Evolutionary conservation across 2,113 vertebrate species (phyloP), one percentile per base, ranked within the genome.

Genomic region (Ictalurus furcatus): DNA sequence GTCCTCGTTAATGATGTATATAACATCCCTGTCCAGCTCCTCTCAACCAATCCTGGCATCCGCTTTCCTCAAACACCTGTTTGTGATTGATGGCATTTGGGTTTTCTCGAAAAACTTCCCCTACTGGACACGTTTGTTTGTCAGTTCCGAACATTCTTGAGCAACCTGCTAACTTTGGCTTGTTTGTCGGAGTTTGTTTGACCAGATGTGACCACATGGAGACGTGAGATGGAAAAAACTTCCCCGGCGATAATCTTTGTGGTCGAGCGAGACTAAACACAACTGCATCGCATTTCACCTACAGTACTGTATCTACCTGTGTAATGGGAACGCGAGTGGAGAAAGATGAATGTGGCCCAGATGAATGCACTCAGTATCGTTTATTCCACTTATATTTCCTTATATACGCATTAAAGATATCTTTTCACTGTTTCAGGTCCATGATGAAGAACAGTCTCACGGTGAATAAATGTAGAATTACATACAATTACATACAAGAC

Each of bases 251-350:
- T 73, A n/a, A 80, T 69, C 61, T 69, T 21, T 80, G 88, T 34
- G 88, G 88, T 71, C 8, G 40, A 54, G 59, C 21, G 30, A 89
- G 88, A 89, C 88, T 89, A 89, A 89, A 89, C 88, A 89, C 73
- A 85, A 85, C 58, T 85, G 88, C n/a, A 17, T 76, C n/a, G 40
- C 4, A 37, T 67, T 79, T 74, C 21, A 85, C 59, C 73, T 85
- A 65, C n/a, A 37, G 88, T 25, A 80, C 69, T 4, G 40, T 6
- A 19, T 79, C 40, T 69, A 85, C 88, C 84, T 85, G 88, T 34
- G 54, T 48, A 11, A 17, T 40, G 28, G n/a, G 7, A 74, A 65
- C 21, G 0, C 2, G 16, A 12, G 58, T 1, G 21, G 3, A 34
- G n/a, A 21, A 34, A 25, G 34, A 59, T 37, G 56, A 61, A 83